Base-by-base conservation (phyloP, 1,140 invertebrate genomes). In the Drosophila carrolli region DNA sequence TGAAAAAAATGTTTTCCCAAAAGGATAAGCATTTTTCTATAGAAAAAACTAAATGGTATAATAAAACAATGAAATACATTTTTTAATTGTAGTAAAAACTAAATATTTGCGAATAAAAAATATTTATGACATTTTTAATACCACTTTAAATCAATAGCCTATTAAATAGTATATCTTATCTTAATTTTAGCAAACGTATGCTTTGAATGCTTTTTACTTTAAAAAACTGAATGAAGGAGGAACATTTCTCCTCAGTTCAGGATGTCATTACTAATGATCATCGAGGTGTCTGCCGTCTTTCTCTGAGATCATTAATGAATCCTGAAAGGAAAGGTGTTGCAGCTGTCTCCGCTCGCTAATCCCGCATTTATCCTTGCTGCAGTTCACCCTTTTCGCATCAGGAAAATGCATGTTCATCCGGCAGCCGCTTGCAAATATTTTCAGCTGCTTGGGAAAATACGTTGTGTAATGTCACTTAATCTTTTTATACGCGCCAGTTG, bases 391-490 rank as follows among this genome's bases (percentile, higher is more conserved):
- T 66, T 56, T 3, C 29, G 13, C 7, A 29, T 6, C 67, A 70
- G 29, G 67, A 71, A 56, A 32, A n/a, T 71, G 67, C 65, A 41
- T 41, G 67, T 14, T 70, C 65, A 57, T 71, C 51, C 68, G 37
- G 46, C 44, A 23, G 47, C 11, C n/a, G 40, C 14, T 37, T 47
- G 38, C 38, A 19, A 41, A 53, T 14, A 16, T 47, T 54, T 65
- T 43, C 84, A 89, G 84, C 84, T 89, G 84, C 84, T 81, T 70
- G 80, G 84, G 84, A 89, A 89, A 88, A 35, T 76, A 88, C 83
- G 75, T 83, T 63, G 47, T 75, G 78, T 80, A 67, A 74, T 83
- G 73, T 60, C 56, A 58, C 75, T 74, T 88, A 88, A 88, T 88
- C 84, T 88, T 75, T 81, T 88, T 89, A 81, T 88, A 68, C 54